Evolutionary conservation across 2,113 vertebrate genomes (phyloP).

Genomic region (Anthoscopus minutus): DNA sequence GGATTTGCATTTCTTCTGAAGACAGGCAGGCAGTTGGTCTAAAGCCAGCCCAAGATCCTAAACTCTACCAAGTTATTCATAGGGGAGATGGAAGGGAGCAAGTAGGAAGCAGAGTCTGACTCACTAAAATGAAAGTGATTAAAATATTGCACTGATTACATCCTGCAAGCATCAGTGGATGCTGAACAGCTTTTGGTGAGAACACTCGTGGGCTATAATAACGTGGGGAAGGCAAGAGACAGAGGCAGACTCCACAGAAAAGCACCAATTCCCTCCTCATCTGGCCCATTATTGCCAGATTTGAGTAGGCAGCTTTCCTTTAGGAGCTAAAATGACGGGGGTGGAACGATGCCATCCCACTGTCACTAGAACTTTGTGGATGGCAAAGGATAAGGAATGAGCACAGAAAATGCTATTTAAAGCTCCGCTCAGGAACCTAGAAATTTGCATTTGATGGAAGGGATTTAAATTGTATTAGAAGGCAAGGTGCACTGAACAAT

Average conservation of each 20-base stretch:
- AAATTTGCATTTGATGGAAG: conserved; percentile 65
- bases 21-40: not conserved
- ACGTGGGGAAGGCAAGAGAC: not conserved
- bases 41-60: not conserved
- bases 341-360: conserved; percentile 18
- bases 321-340: not conserved
- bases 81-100: not conserved
- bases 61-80: not conserved
- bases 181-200: not conserved
- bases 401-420: conserved; percentile 43
- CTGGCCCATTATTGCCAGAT: conserved; percentile 28
- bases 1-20: not conserved
- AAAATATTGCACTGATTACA: not conserved
- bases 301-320: conserved; percentile 48
- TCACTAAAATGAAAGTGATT: not conserved
- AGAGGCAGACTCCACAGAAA: not conserved
- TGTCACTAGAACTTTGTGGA: conserved; percentile 52
- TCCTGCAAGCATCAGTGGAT: not conserved
- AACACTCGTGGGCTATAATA: not conserved
- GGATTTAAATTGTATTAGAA: conserved; percentile 61
- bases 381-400: conserved; percentile 46
- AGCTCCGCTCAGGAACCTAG: conserved; percentile 32
- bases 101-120: not conserved
- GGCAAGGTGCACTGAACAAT: conserved; percentile 59
- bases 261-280: conserved; percentile 26